Evolutionary conservation across 1,140 invertebrate species (phyloP), one percentile per base, ranked within the genome.

Genomic region (Agrilus planipennis): DNA sequence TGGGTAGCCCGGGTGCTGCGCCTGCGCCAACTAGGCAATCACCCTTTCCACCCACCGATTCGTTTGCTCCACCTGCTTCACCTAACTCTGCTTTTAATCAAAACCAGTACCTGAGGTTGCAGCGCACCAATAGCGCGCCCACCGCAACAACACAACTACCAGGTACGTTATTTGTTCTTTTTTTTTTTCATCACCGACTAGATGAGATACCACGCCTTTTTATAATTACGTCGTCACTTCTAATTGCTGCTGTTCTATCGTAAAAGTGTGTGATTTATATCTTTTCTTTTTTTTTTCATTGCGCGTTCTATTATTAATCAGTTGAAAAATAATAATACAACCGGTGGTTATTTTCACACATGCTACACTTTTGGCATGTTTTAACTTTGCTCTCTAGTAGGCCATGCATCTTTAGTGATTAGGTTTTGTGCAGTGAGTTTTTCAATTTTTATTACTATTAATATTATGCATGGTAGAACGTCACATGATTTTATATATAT

Each of bases 91-190:
- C 65, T 32, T 62, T 52, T 38, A 60, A 53, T 45, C 71, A 57
- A 65, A 69, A 58, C 55, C 71, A 52, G 58, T 72, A 72, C 51
- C 65, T 74, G 58, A 65, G 77, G 44, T 56, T 78, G 43, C 77
- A 78, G 53, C 71, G 77, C 32, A 68, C 76, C 40, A 71, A 72
- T 27, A 77, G 73, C 52, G 71, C 74, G 28, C 75, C 77, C 11
- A 71, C 74, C 42, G 70, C 76, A 30, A 77, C 73, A 25, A 76
- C 75, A 47, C 76, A 79, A 59, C 63, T 79, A 61, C 73, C 76
- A 71, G 76, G 76, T 78, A 69, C 61, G 60, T 37, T 38, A 41
- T 40, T 11, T 36, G 18, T 29, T 36, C 9, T 44, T 17, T 25
- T 44, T 39, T 15, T 28, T 9, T 44, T n/a, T n/a, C n/a, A n/a